A percentile compares a stretch with the other conserved stretches of the same genome.
These are phyloP conservation scores for Sebastes alutus DNA, from an alignment of 2,797 vertebrate genomes.

Conservation along the genomic window DNA sequence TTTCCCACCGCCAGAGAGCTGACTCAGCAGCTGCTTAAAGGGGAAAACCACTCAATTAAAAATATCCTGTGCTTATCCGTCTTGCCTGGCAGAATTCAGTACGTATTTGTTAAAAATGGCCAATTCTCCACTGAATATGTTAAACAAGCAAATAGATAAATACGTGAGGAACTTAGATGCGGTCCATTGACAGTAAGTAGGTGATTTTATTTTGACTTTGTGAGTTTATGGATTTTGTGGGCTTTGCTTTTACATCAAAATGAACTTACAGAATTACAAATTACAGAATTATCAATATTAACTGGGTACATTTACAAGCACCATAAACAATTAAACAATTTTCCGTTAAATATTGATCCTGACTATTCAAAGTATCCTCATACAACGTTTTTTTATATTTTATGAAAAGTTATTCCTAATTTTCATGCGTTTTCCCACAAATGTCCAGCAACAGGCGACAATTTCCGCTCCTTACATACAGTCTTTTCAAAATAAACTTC, in stretches of 20 bases:
- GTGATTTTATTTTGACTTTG: not conserved
- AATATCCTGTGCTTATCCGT: not conserved
- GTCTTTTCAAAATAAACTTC: too few relatives aligned
- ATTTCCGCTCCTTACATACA: too few relatives aligned
- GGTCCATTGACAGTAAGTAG: not conserved
- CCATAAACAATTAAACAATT: too few relatives aligned
- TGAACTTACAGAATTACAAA: not conserved
- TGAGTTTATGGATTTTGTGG: not conserved
- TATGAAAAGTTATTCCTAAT: too few relatives aligned
- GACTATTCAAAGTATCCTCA: too few relatives aligned
- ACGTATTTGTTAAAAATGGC: slow-evolving; percentile 11
- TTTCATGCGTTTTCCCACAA: too few relatives aligned
- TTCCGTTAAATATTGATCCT: not conserved
- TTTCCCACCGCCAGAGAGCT: slow-evolving; percentile 46
- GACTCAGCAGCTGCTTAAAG: slow-evolving; percentile 52
- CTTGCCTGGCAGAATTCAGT: not conserved
- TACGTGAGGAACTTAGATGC: not conserved
- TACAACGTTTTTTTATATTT: too few relatives aligned
- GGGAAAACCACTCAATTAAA: slow-evolving; percentile 39
- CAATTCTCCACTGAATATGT: not conserved
- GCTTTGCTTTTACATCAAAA: not conserved
- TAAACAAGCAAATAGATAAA: not conserved
- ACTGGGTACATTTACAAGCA: not conserved
- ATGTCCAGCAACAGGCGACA: too few relatives aligned
- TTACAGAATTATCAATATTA: not conserved